These are phyloP conservation scores for Zapornia atra DNA, from an alignment of 2,113 vertebrate genomes.

Conservation along the genomic window DNA sequence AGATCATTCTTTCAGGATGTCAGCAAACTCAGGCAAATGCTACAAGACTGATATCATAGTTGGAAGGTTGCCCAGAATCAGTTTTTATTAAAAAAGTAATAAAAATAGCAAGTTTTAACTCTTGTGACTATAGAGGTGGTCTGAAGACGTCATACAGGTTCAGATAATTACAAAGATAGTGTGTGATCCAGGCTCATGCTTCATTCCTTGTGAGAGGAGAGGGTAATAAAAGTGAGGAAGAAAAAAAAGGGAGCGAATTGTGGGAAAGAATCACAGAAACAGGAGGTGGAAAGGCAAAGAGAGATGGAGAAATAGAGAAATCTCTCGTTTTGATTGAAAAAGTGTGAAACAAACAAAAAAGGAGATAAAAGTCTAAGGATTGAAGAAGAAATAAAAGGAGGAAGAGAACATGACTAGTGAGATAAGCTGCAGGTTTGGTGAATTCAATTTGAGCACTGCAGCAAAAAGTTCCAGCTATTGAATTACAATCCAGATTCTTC, in stretches of 20 bases:
- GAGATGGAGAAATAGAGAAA: neutral
- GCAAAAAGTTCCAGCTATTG: conserved; percentile 2
- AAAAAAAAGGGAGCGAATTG: neutral
- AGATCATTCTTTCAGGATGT: conserved; percentile 35
- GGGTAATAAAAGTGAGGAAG: neutral
- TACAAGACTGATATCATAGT: conserved; percentile 35
- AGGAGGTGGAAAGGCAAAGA: neutral
- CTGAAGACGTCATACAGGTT: neutral
- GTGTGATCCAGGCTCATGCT: neutral
- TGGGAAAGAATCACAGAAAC: neutral
- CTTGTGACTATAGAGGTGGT: neutral
- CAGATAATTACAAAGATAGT: neutral
- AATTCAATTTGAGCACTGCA: neutral
- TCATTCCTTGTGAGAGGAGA: neutral
- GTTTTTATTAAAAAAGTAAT: neutral
- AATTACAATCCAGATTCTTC: conserved; percentile 20
- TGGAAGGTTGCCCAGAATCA: conserved; percentile 34
- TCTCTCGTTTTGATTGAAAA: neutral
- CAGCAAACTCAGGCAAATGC: conserved; percentile 35
- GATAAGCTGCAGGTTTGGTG: neutral
- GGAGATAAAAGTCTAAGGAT: neutral
- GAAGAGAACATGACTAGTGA: neutral
- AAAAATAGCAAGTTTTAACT: neutral
- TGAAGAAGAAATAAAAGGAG: neutral
- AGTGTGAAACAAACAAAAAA: neutral